These are phyloP conservation scores for Melikaiella ostensackeni DNA, from an alignment of 2,888 invertebrate genomes.

Conservation along the genomic window DNA sequence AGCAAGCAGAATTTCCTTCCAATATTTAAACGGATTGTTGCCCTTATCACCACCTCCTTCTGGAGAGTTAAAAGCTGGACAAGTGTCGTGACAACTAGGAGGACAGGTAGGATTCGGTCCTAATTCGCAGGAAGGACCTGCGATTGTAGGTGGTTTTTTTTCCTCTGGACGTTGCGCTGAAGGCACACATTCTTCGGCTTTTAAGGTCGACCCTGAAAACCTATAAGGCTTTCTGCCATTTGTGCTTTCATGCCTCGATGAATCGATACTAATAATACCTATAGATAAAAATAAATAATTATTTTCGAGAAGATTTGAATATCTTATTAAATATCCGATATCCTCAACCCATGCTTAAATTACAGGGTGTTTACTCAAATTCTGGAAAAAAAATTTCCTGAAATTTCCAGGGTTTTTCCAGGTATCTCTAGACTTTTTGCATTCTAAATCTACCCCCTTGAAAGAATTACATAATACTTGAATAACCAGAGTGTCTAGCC, in stretches of 20 bases:
- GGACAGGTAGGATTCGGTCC: slow-evolving; percentile 62
- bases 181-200: slow-evolving; percentile 69
- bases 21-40: slow-evolving; percentile 58
- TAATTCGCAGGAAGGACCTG: slow-evolving; percentile 59
- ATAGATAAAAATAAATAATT: slow-evolving; percentile 42
- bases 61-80: slow-evolving; percentile 52
- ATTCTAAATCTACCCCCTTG: too few species aligned
- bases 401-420: too few species aligned
- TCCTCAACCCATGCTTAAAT: background rate
- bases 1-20: slow-evolving; percentile 71
- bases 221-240: slow-evolving; percentile 60
- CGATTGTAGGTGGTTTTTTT: slow-evolving; percentile 50
- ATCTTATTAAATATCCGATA: background rate
- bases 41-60: slow-evolving; percentile 45
- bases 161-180: slow-evolving; percentile 38
- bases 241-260: slow-evolving; percentile 57
- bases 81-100: slow-evolving; percentile 63
- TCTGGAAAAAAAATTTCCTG: too few species aligned
- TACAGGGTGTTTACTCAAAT: too few species aligned
- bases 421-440: too few species aligned
- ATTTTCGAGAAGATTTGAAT: slow-evolving; percentile 32
- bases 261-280: slow-evolving; percentile 61
- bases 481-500: too few species aligned
- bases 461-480: too few species aligned
- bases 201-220: slow-evolving; percentile 64